A percentile compares a stretch with the other conserved stretches of the same genome.
phyloP scores from a whole-genome alignment of 2,888 invertebrate species.

The Cephalotes varians region DNA sequence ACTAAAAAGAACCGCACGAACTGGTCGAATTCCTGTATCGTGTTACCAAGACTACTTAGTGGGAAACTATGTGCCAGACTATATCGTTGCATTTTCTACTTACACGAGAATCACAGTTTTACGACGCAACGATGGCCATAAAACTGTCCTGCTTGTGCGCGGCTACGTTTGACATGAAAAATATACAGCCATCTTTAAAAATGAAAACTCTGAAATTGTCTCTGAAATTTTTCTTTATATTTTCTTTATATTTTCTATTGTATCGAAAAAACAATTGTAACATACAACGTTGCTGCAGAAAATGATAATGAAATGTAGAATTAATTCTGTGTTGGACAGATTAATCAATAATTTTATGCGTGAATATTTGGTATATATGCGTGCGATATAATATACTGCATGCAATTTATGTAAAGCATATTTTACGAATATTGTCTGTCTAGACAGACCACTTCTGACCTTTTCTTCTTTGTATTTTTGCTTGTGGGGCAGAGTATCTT shows the following conservation, averaged over 20 bases:
- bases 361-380: neutral
- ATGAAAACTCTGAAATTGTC: conserved; percentile 30
- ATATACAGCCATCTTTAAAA: conserved; percentile 24
- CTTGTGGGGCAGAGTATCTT: conserved; percentile 10
- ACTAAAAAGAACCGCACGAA: conserved; percentile 2
- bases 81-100: conserved; percentile 29
- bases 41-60: conserved; percentile 49
- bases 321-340: neutral
- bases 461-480: conserved; percentile 34
- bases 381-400: neutral
- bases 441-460: neutral
- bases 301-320: neutral
- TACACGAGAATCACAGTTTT: conserved; percentile 18
- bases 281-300: neutral
- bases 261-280: conserved; percentile 2
- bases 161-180: conserved; percentile 20
- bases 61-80: conserved; percentile 32
- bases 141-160: conserved; percentile 30
- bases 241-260: neutral
- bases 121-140: conserved; percentile 24
- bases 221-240: neutral
- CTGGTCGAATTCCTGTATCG: conserved; percentile 18
- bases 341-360: conserved; percentile 14
- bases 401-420: conserved; percentile 21
- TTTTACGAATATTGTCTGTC: conserved; percentile 34